Evolutionary conservation across 2,113 vertebrate genomes (phyloP).

Genomic region (Datnioides undecimradiatus): DNA sequence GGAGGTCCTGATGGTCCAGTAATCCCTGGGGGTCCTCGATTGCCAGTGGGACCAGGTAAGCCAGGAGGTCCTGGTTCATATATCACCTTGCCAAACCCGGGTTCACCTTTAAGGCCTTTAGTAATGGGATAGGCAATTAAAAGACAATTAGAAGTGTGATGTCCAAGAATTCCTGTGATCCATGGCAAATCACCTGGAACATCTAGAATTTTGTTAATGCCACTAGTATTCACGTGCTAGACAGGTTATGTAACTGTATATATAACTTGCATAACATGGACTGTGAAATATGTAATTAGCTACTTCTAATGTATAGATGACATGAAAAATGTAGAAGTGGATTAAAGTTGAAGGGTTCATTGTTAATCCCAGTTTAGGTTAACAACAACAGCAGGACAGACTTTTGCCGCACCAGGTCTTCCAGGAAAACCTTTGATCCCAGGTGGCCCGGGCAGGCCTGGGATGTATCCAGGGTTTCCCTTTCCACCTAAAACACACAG

Average conservation of each 20-base stretch:
- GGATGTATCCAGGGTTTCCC: conserved; percentile 57
- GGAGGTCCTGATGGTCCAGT: conserved; percentile 80
- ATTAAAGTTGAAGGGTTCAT: neutral
- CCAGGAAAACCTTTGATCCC: conserved; percentile 70
- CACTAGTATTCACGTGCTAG: no score
- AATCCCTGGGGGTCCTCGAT: conserved; percentile 69
- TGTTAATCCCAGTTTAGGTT: neutral
- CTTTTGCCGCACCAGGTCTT: conserved; percentile 50
- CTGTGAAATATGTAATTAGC: neutral
- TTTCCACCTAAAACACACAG: conserved; percentile 56
- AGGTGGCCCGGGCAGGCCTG: conserved; percentile 54
- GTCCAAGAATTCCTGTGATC: neutral
- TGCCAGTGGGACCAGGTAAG: conserved; percentile 47
- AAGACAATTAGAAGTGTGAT: no score
- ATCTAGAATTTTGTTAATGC: neutral
- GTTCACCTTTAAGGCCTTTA: conserved; percentile 63
- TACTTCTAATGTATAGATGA: no score
- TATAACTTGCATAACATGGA: no score
- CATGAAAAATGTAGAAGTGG: neutral
- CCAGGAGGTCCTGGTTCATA: conserved; percentile 67
- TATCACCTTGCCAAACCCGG: neutral
- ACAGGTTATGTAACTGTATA: no score
- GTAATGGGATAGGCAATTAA: neutral
- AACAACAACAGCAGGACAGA: neutral
- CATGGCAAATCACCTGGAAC: neutral